phyloP scores from a whole-genome alignment of 2,888 invertebrate species.

The Timema podura region DNA sequence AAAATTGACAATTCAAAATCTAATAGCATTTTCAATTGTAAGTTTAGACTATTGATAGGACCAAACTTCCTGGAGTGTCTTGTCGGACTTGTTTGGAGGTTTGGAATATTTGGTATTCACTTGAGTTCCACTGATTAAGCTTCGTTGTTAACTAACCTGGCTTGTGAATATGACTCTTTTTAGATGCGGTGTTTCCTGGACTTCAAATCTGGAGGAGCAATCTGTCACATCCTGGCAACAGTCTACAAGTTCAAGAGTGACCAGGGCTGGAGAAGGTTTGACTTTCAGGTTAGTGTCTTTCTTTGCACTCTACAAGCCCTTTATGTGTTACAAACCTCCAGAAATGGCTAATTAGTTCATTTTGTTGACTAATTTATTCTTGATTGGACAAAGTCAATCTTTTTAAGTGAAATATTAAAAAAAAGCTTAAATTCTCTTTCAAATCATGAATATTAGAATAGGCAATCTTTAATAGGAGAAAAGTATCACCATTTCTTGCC shows the following conservation, averaged over 20 bases:
- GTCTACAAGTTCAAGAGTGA: constrained; percentile 95
- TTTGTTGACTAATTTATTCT: not conserved
- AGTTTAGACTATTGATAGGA: too few species aligned
- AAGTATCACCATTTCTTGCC: too few species aligned
- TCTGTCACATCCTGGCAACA: constrained; percentile 89
- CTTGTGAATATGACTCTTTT: constrained; percentile 37
- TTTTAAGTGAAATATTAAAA: too few species aligned
- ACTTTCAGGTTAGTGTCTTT: constrained; percentile 72
- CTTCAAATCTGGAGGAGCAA: constrained; percentile 87
- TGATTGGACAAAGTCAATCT: too few species aligned
- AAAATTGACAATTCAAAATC: too few species aligned
- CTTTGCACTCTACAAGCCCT: not conserved
- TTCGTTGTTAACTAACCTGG: constrained; percentile 3
- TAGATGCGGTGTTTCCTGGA: constrained; percentile 95
- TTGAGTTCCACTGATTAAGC: not conserved
- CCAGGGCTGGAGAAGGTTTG: constrained; percentile 93
- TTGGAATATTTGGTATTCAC: not conserved
- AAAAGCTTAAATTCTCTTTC: too few species aligned
- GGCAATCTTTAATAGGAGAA: too few species aligned
- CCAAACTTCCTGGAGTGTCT: too few species aligned
- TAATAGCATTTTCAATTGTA: too few species aligned
- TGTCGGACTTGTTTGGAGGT: not conserved
- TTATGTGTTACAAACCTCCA: not conserved
- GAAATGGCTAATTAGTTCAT: constrained; percentile 1
- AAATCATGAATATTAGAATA: too few species aligned